Percentiles rank a stretch among this genome's conserved stretches.
Conservation (phyloP, 2,888 invertebrate species). For the Synergus umbraculus region DNA sequence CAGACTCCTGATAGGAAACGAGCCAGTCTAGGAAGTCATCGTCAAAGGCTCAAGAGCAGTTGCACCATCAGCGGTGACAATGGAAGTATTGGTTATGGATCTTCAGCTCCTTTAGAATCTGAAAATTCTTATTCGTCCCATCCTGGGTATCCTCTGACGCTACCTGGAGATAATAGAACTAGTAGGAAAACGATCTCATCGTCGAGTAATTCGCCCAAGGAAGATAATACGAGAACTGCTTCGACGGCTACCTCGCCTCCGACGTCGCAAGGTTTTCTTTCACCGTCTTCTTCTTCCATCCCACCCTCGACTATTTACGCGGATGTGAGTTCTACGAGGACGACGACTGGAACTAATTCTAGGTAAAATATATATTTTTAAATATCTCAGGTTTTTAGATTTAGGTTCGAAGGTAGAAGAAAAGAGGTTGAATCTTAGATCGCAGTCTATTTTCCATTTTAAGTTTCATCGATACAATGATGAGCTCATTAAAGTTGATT, state of each 20-base stretch:
- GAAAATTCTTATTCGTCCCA: conserved; percentile 55
- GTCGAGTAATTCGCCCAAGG: conserved; percentile 13
- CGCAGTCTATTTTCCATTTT: not conserved
- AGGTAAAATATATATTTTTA: not conserved
- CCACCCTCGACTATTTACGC: conserved; percentile 52
- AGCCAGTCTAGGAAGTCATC: conserved; percentile 37
- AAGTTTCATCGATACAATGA: not conserved
- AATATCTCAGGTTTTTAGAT: no score
- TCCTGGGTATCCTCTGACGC: conserved; percentile 48
- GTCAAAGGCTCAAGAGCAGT: conserved; percentile 48
- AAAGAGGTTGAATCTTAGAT: no score
- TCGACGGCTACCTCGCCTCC: conserved; percentile 31
- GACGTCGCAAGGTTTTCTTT: conserved; percentile 21
- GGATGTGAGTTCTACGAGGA: conserved; percentile 45
- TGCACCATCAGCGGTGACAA: conserved; percentile 50
- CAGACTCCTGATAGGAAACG: conserved; percentile 21
- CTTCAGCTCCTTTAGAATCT: conserved; percentile 54
- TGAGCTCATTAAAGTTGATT: not conserved
- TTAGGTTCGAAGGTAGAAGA: no score
- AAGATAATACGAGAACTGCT: conserved; percentile 26
- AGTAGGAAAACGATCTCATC: conserved; percentile 28
- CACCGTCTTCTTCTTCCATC: conserved; percentile 33
- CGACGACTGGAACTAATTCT: conserved; percentile 16
- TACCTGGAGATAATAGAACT: conserved; percentile 1
- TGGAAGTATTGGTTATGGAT: conserved; percentile 55